Evolutionary conservation across 2,113 vertebrate species (phyloP), one percentile per base, ranked within the genome.

Genomic region (Sitta europaea): DNA sequence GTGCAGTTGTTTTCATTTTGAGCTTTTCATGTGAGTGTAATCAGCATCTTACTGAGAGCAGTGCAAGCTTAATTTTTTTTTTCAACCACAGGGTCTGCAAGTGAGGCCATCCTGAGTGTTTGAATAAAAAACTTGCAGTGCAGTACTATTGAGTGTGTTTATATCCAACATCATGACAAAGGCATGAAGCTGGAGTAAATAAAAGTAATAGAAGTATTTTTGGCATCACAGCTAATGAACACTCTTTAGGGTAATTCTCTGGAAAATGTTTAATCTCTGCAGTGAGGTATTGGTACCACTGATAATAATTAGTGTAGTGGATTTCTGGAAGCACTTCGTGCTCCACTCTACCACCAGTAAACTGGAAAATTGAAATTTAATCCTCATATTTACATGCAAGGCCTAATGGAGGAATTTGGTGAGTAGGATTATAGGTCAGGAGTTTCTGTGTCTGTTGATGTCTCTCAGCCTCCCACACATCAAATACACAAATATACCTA

Each of bases 1-100:
- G 79, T 86, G 67, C 61, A 79, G 82, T 74, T 96, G 79, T 90
- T 98, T 98, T 95, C 71, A 87, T 85, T 97, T 96, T 88, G 86
- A 95, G 87, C 75, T 96, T 97, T 89, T 95, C 94, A 86, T 47
- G 58, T 61, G 93, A 89, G 9, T 86, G 92, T 83, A 92, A 95
- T 94, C 90, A 84, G 53, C 78, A 81, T 92, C 92, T 94, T 72
- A 70, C 71, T 94, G 92, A 94, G 87, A 92, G 28, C 28, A 50
- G 5, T 54, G n/a, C 68, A 58, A 91, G 22, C 47, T 72, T 70
- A 70, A 89, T 43, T 68, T 67, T 35, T 25, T 47, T 79, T 77
- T 83, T 45, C 36, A 89, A 67, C 45, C 53, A 47, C 86, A 57
- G 70, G 77, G 72, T 35, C 43, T 80, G 38, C 28, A 88, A 73